Evolutionary conservation across 2,888 invertebrate genomes (phyloP).

Genomic region (Desoria tigrina): DNA sequence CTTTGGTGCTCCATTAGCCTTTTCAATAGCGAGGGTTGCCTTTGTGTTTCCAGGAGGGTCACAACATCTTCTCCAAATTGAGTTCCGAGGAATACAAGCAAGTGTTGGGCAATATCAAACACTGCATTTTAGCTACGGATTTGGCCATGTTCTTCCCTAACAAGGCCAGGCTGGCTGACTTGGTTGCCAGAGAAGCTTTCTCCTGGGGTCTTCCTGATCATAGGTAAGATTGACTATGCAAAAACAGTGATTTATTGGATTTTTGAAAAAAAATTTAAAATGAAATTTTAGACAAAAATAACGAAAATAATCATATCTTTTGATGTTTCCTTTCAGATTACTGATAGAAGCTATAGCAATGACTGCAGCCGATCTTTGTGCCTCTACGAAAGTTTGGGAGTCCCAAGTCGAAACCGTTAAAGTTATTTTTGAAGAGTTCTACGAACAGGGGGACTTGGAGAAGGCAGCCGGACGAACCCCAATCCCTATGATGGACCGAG

Average conservation of each 20-base stretch:
- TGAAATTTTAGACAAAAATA: too few species aligned
- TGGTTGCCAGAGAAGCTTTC: conserved; percentile 63
- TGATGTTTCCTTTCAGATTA: conserved; percentile 59
- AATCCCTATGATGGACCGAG: conserved; percentile 79
- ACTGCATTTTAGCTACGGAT: conserved; percentile 83
- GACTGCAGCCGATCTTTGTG: conserved; percentile 81
- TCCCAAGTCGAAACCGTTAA: conserved; percentile 76
- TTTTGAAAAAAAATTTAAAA: not conserved
- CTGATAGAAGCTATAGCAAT: conserved; percentile 75
- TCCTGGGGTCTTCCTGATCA: conserved; percentile 69
- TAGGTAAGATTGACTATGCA: conserved; percentile 58
- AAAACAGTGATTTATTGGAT: not conserved
- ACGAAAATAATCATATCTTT: too few species aligned
- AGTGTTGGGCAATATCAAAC: conserved; percentile 72
- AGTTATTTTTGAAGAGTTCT: conserved; percentile 80
- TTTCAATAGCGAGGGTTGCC: too few species aligned
- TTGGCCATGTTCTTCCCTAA: conserved; percentile 79
- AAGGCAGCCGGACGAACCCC: conserved; percentile 68
- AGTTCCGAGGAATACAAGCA: conserved; percentile 73
- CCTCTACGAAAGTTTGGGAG: conserved; percentile 81
- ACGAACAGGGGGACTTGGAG: conserved; percentile 69
- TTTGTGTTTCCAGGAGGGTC: conserved; percentile 68
- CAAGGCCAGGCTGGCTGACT: conserved; percentile 64
- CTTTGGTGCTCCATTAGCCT: too few species aligned
- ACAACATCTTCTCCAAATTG: conserved; percentile 78